phyloP scores from a whole-genome alignment of 1,140 invertebrate species.

The Cephus cinctus region DNA sequence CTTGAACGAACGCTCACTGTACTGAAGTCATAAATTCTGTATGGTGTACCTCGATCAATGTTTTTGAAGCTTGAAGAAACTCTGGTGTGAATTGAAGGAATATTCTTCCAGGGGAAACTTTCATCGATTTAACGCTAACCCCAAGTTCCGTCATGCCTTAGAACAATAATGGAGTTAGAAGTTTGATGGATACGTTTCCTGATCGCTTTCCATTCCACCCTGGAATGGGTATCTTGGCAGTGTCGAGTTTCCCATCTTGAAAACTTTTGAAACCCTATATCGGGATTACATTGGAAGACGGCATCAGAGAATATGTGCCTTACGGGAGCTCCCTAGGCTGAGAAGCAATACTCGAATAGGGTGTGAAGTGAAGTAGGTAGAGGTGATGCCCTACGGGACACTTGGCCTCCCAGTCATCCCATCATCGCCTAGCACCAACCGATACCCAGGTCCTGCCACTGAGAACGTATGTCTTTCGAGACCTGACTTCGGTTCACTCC shows the following conservation, averaged over 20 bases:
- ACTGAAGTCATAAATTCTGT: too few relatives aligned
- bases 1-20: too few relatives aligned
- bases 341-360: slow-evolving; percentile 5
- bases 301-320: slow-evolving; percentile 11
- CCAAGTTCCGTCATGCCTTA: too few relatives aligned
- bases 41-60: too few relatives aligned
- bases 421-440: background rate
- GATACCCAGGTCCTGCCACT: too few relatives aligned
- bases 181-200: slow-evolving; percentile 12
- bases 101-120: too few relatives aligned
- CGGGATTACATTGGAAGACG: slow-evolving; percentile 14
- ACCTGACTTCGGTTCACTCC: too few relatives aligned
- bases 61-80: too few relatives aligned
- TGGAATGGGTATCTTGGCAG: background rate
- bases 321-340: slow-evolving; percentile 1
- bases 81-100: too few relatives aligned
- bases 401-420: slow-evolving; percentile 8
- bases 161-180: slow-evolving; percentile 1
- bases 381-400: slow-evolving; percentile 9
- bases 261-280: slow-evolving; percentile 17
- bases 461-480: too few relatives aligned
- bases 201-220: slow-evolving; percentile 3
- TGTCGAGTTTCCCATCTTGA: slow-evolving; percentile 10
- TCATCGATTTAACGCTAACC: too few relatives aligned
- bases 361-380: slow-evolving; percentile 4